Base-by-base conservation (phyloP, 2,113 vertebrate species). In the Peromyscus maniculatus region DNA sequence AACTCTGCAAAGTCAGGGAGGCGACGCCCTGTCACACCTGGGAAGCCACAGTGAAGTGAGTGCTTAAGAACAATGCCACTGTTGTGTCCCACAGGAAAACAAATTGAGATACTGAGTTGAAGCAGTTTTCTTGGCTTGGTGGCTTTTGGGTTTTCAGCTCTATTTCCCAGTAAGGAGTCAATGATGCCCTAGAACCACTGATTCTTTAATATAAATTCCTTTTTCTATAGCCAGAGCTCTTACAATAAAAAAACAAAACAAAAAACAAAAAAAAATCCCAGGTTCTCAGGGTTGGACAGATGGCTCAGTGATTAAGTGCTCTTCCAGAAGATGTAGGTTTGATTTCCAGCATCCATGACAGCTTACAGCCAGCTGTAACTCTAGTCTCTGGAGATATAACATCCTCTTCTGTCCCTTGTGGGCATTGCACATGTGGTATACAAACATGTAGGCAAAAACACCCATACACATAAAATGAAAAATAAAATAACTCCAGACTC, bases 71-170 rank as follows among this genome's bases (percentile, higher is more conserved):
- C 39, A 26, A 62, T 57, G 24, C 55, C 57, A 12, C 9, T 21
- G 26, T 5, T 59, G 26, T 59, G 4, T 94, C 46, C 33, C 43
- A 52, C 33, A 28, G 75, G 77, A 88, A 80, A 31, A 52, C n/a
- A n/a, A 31, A 89, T 43, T 28, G 13, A 43, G 24, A 79, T 28
- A 59, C 7, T 26, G 28, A 66, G 52, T 7, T 55, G 31, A 84
- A 91, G 28, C 2, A 4, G 80, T 26, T 83, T 9, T 39, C 36
- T 15, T 64, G 49, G 79, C 7, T 55, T 24, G 4, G 17, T 9
- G 59, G 72, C 72, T 94, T 93, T 67, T 49, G 75, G n/a, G 26
- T 43, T 96, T 71, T 84, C 21, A 64, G n/a, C 64, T 66, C 71
- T 1, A 11, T 87, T 80, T 87, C 59, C 31, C 22, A 11, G 24